A percentile compares a stretch with the other conserved stretches of the same genome.
Evolutionary conservation across 92 coral and sea anemone species (phyloP).

Genomic region (Metridium senile): DNA sequence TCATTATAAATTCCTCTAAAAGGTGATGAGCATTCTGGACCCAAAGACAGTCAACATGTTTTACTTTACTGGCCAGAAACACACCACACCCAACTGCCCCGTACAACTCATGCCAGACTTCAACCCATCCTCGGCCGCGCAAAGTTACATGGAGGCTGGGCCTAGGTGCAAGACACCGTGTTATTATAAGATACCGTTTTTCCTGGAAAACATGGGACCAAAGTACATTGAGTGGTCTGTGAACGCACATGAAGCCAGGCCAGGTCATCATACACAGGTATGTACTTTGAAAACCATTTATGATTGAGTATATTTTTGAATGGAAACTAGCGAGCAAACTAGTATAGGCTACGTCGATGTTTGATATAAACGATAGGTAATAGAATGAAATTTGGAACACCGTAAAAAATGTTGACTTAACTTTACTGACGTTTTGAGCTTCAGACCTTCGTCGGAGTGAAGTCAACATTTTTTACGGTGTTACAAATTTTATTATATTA

Average conservation of each 20-base stretch:
- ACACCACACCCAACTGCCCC: slow-evolving; percentile 93
- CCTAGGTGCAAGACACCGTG: slow-evolving; percentile 50
- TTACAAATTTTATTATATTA: too few relatives aligned
- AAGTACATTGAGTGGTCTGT: slow-evolving; percentile 72
- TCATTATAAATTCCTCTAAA: too few relatives aligned
- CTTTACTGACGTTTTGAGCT: too few relatives aligned
- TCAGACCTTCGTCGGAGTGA: too few relatives aligned
- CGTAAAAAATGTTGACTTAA: too few relatives aligned
- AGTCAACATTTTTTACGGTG: too few relatives aligned
- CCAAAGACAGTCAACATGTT: slow-evolving; percentile 84
- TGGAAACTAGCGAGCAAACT: too few relatives aligned
- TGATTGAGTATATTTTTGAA: too few relatives aligned
- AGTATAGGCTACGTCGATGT: too few relatives aligned
- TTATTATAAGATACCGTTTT: slow-evolving; percentile 73
- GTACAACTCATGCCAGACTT: slow-evolving; percentile 66
- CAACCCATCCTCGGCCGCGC: slow-evolving; percentile 83
- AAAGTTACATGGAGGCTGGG: slow-evolving; percentile 64
- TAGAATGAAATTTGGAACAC: too few relatives aligned
- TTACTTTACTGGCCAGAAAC: slow-evolving; percentile 78
- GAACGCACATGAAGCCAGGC: slow-evolving; percentile 96
- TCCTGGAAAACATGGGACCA: slow-evolving; percentile 89
- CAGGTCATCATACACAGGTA: slow-evolving; percentile 99
- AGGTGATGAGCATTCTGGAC: slow-evolving; percentile 81
- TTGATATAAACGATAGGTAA: too few relatives aligned
- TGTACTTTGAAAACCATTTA: neutral